Evolutionary conservation across 1,140 invertebrate genomes (phyloP), one percentile per base, ranked within the genome.

Genomic region (Mizuhopecten yessoensis): DNA sequence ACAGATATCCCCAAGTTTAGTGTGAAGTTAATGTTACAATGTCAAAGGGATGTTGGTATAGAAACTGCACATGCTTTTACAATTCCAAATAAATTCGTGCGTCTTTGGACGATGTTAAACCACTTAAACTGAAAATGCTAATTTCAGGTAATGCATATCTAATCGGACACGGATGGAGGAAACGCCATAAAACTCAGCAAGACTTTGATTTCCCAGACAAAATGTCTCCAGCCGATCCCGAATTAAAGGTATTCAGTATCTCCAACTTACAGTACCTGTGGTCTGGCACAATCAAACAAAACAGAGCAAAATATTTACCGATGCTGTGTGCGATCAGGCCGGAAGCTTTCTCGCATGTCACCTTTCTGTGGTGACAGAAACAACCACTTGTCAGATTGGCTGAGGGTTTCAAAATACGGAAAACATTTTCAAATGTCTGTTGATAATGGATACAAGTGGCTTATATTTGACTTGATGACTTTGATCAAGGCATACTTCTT

Each of bases 391-490:
- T 45, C 42, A 7, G 42, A 29, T 75, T 29, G 57, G 23, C 57
- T 23, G 57, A 9, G 17, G 57, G 57, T 75, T 29, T 75, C 57
- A 75, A 29, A 75, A 75, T 75, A 75, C 57, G 57, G 57, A 75
- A 75, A n/a, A 75, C 57, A 75, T 75, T 75, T 75, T 1, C 57
- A 29, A n/a, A 75, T 29, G 57, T 75, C 57, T n/a, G 57, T 17
- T 75, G 57, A 29, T 75, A 75, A 75, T 75, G 57, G 57, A n/a
- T n/a, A n/a, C 57, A 75, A 75, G 57, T 75, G 57, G 57, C n/a
- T 75, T 75, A 75, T 75, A 75, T 75, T 75, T 75, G 57, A 75
- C 57, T 75, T 75, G 57, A 75, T 75, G 57, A 75, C 57, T 75
- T 75, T 75, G 57, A 75, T 75, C 57, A 75, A 75, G 57, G 57